Evolutionary conservation across 2,797 vertebrate genomes (phyloP), one percentile per base, ranked within the genome.

Genomic region (Avahi laniger): DNA sequence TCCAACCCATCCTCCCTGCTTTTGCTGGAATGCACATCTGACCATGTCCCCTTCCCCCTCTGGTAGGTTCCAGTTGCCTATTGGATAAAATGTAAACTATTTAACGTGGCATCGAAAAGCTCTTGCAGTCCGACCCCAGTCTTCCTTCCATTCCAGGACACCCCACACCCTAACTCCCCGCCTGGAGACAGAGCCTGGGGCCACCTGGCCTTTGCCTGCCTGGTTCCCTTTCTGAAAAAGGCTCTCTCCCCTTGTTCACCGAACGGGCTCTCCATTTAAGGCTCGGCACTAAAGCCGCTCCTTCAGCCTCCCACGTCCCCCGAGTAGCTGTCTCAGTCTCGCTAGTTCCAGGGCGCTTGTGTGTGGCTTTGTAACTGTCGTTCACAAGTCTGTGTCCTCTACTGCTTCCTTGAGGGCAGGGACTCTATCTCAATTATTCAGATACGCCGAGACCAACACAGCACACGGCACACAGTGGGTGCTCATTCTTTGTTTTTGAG

Each of bases 31-130:
- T 10, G 4, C 46, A 54, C 4, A 24, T 20, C 81, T 46, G 67
- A 38, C 7, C 14, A 2, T 0, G 2, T 59, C 2, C 15, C 13
- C 26, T 52, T 33, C 35, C 38, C 7, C 1, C 20, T 33, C 73
- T 35, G 33, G 8, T 48, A 38, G 46, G 41, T 50, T 90, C 17
- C 18, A 7, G 26, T 52, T 61, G 17, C 12, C 70, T 50, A 15
- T 4, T 67, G 35, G 65, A 30, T 38, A 83, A 52, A 57, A 38
- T 6, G 11, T 4, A 26, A 54, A 24, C n/a, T 22, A 65, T 24
- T 59, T 24, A 28, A 18, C 30, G 38, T 59, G 75, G 8, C 14
- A 17, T 48, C 10, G 73, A 15, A 46, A 38, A 5, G 9, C 76
- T 57, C 33, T 13, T 9, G 15, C 11, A 7, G 18, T 43, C 69